Base-by-base conservation (phyloP, 2,797 vertebrate species). In the Hoplostethus atlanticus region DNA sequence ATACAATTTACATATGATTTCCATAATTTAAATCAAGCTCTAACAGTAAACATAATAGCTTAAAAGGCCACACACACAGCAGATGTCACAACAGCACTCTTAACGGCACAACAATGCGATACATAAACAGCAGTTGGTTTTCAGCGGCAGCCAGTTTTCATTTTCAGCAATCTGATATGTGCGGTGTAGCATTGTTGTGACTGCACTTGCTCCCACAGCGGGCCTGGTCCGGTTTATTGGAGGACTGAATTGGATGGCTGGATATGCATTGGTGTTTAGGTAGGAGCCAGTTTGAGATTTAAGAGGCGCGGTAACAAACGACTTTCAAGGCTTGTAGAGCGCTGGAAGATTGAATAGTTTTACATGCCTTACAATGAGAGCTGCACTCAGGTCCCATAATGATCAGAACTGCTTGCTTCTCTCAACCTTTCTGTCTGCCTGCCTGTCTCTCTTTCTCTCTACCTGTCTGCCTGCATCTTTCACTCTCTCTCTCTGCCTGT, bases 1-100 rank as follows among this genome's bases (percentile, higher is more conserved):
- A 66, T 73, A 34, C 48, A 64, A 87, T 89, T 84, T 85, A 80
- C 88, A 92, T 84, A 13, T 17, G 0, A 73, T 88, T 80, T 85
- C 5, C 87, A 86, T 90, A 86, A 87, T 83, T 77, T 74, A 10
- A 25, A 47, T 50, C 13, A n/a, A 9, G 38, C 64, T 77, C 64
- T 46, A 65, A 67, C 50, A 56, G 71, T 71, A 73, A 73, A 73
- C 70, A 64, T 48, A 70, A 79, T 59, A 71, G 48, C 67, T 78
- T 86, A 63, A 72, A 76, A 58, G 71, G 63, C 52, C 53, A 65
- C 68, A 78, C 76, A 65, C 68, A 76, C 76, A 79, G 78, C 77
- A 46, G 50, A 79, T 56, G 57, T 30, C 61, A 73, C 44, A 17
- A 46, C 60, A 12, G 42, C 38, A 58, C 48, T 48, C 61, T 58